Evolutionary conservation across 2,797 vertebrate genomes (phyloP), one percentile per base, ranked within the genome.

Genomic region (Rachycentron canadum): DNA sequence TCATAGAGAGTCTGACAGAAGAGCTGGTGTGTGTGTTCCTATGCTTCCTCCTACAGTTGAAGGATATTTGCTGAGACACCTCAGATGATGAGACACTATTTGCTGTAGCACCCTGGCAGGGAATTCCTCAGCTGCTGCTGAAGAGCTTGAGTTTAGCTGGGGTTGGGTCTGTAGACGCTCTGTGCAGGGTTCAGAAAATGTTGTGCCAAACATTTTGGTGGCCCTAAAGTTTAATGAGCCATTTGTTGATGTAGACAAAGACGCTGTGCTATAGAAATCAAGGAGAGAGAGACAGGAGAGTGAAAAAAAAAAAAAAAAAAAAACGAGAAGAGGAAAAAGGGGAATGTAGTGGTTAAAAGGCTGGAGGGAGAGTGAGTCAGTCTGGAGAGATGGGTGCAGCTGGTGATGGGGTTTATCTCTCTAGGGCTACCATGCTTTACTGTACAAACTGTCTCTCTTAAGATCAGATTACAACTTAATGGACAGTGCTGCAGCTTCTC

Each of bases 391-490:
- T 95, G 88, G 96, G 96, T 95, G 94, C 95, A 96, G 95, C 95
- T 97, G 96, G 96, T 96, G 91, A 95, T 94, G 95, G 93, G 96
- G 96, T 96, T 94, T 92, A 89, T 95, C 94, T 93, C 86, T 94
- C 88, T 64, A 64, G 82, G 83, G 74, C 87, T 78, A 52, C 65
- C 58, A 58, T 43, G 74, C 80, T 67, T 88, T 75, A 87, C 83
- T 87, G 79, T 86, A 86, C 52, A 83, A 82, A 71, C 32, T 38
- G 66, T 80, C 78, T 69, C 57, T 43, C 62, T 79, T 72, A 30
- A 69, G 55, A 69, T 86, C 65, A 60, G 17, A 78, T 78, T 71
- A 62, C 59, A 81, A 47, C 62, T 58, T 66, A 61, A 76, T 6
- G 23, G 63, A 64, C 75, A 65, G 74, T 49, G 57, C 72, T 85